A percentile compares a stretch with the other conserved stretches of the same genome.
phyloP scores from a whole-genome alignment of 1,140 invertebrate genomes.

The Zaprionus ornatus region DNA sequence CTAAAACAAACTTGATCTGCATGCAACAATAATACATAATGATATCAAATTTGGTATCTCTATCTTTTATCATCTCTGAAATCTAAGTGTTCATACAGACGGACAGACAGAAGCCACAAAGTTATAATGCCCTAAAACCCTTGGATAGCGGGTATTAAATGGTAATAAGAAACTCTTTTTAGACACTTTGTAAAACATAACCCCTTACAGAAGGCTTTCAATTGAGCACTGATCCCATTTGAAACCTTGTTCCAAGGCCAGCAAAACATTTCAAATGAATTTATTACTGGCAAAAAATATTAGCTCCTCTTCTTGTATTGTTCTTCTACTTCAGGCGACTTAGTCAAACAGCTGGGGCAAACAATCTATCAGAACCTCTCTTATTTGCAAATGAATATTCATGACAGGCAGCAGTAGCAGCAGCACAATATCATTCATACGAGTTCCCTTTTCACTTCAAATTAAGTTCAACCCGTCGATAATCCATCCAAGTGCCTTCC shows the following conservation, averaged over 20 bases:
- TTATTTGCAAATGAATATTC: conserved; percentile 14
- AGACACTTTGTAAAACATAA: background rate
- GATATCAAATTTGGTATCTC: too few relatives aligned
- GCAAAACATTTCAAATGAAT: background rate
- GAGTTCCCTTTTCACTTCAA: conserved; percentile 9
- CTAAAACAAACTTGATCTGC: too few relatives aligned
- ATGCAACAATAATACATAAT: too few relatives aligned
- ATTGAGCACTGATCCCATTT: too few relatives aligned
- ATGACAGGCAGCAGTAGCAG: background rate
- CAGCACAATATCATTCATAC: background rate
- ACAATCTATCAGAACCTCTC: background rate
- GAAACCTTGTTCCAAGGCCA: too few relatives aligned
- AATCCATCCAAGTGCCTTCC: conserved; percentile 9
- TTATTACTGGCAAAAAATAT: background rate
- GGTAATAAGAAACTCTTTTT: too few relatives aligned
- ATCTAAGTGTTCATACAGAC: too few relatives aligned
- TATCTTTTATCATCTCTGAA: too few relatives aligned
- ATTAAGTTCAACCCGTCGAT: conserved; percentile 35
- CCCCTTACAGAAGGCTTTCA: too few relatives aligned
- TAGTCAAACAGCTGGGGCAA: background rate
- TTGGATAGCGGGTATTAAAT: too few relatives aligned
- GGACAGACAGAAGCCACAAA: too few relatives aligned
- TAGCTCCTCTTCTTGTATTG: background rate
- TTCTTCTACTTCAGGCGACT: background rate
- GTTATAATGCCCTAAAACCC: too few relatives aligned